Conservation (phyloP, 1,140 invertebrate genomes). For the Protaetia brevitarsis region DNA sequence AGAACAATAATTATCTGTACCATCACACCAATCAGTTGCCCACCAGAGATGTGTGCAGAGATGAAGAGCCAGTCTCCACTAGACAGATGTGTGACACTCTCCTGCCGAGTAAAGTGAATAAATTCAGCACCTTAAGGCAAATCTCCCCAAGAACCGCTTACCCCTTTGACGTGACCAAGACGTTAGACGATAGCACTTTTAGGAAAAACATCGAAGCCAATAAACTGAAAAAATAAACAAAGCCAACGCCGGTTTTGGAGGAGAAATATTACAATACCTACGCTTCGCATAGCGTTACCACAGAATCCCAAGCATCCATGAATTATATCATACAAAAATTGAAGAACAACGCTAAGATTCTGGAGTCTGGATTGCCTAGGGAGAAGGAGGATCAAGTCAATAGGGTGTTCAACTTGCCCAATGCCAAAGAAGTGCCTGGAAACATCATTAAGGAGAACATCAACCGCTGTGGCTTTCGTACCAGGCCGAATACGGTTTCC, state of each 20-base stretch:
- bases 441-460: conserved; percentile 13
- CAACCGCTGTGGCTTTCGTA: not conserved
- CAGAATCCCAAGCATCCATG: conserved; percentile 20
- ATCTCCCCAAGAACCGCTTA: not conserved
- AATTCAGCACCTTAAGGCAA: not conserved
- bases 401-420: not conserved
- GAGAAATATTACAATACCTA: conserved; percentile 20
- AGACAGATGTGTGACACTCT: not conserved
- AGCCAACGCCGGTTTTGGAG: not conserved
- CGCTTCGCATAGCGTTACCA: not conserved
- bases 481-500: not conserved
- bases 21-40: not conserved
- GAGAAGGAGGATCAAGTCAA: not conserved
- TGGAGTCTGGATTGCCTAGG: not conserved
- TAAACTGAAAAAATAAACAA: not conserved
- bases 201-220: conserved; percentile 7
- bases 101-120: not conserved
- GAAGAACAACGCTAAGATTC: not conserved
- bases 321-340: not conserved
- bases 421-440: not conserved
- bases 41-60: not conserved
- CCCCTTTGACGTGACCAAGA: conserved; percentile 1
- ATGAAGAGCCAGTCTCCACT: not conserved
- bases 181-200: conserved; percentile 19
- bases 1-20: not conserved